A percentile compares a stretch with the other conserved stretches of the same genome.
These are phyloP conservation scores for Metridium senile DNA, from an alignment of 92 coral and sea anemone species.

Conservation along the genomic window DNA sequence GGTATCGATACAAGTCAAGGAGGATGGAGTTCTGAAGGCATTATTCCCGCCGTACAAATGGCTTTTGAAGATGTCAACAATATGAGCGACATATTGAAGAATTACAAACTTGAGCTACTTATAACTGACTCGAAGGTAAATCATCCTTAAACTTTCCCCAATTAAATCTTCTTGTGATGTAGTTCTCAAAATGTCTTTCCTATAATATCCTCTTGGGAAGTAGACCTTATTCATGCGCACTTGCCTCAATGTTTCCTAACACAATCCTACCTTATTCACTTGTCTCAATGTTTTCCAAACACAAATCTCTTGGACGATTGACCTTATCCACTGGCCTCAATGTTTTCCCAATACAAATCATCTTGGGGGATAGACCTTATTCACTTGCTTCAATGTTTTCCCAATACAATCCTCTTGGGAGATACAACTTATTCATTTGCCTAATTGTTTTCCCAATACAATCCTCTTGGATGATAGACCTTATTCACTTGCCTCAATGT, in stretches of 20 bases:
- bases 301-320: too few relatives aligned
- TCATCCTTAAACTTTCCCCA: too few relatives aligned
- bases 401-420: not conserved
- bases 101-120: conserved; percentile 50
- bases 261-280: too few relatives aligned
- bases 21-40: conserved; percentile 74
- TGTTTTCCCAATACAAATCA: not conserved
- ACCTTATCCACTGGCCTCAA: not conserved
- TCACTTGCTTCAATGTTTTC: not conserved
- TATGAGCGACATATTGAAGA: conserved; percentile 43
- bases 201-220: too few relatives aligned
- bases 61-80: conserved; percentile 75
- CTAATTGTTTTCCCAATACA: not conserved
- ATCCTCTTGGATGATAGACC: not conserved
- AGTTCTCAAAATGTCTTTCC: too few relatives aligned
- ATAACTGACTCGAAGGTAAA: conserved; percentile 70
- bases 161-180: too few relatives aligned
- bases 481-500: not conserved
- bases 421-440: not conserved
- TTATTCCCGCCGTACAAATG: conserved; percentile 73
- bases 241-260: too few relatives aligned
- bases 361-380: not conserved
- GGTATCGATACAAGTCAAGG: conserved; percentile 69
- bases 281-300: too few relatives aligned
- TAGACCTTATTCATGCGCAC: too few relatives aligned